Evolutionary conservation across 1,140 invertebrate genomes (phyloP).

Genomic region (Cheumatopsyche charites): DNA sequence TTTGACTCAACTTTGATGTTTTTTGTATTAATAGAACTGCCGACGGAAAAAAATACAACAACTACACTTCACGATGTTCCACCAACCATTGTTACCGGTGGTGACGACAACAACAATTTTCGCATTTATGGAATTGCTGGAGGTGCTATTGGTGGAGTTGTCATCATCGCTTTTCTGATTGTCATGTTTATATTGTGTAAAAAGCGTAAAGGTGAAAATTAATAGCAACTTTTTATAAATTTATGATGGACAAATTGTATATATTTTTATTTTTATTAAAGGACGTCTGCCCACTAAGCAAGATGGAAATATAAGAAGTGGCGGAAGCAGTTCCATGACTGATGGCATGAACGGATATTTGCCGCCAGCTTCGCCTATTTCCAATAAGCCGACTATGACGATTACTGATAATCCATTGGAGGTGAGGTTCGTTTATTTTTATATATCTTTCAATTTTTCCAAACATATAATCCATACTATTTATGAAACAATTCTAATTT

Average conservation of each 20-base stretch:
- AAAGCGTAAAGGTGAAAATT: slow-evolving; percentile 25
- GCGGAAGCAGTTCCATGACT: slow-evolving; percentile 15
- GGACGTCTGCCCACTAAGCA: slow-evolving; percentile 35
- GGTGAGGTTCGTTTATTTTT: slow-evolving; percentile 44
- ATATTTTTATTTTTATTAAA: slow-evolving; percentile 12
- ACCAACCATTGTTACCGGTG: neutral
- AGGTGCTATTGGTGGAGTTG: slow-evolving; percentile 8
- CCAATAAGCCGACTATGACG: slow-evolving; percentile 39
- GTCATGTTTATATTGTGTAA: slow-evolving; percentile 30
- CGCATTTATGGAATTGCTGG: slow-evolving; percentile 40
- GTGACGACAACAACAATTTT: neutral
- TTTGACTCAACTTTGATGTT: neutral
- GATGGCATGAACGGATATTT: slow-evolving; percentile 30
- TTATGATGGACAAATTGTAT: neutral
- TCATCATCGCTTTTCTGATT: slow-evolving; percentile 13
- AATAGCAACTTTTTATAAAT: neutral
- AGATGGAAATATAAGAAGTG: slow-evolving; percentile 4
- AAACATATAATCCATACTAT: neutral
- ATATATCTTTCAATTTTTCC: neutral
- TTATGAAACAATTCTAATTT: slow-evolving; percentile 8
- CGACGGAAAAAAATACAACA: neutral
- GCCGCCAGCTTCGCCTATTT: slow-evolving; percentile 25
- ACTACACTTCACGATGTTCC: neutral
- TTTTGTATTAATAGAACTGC: no score
- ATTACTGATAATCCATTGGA: slow-evolving; percentile 46